These are phyloP conservation scores for Synergus japonicus DNA, from an alignment of 2,888 invertebrate species.

Conservation along the genomic window DNA sequence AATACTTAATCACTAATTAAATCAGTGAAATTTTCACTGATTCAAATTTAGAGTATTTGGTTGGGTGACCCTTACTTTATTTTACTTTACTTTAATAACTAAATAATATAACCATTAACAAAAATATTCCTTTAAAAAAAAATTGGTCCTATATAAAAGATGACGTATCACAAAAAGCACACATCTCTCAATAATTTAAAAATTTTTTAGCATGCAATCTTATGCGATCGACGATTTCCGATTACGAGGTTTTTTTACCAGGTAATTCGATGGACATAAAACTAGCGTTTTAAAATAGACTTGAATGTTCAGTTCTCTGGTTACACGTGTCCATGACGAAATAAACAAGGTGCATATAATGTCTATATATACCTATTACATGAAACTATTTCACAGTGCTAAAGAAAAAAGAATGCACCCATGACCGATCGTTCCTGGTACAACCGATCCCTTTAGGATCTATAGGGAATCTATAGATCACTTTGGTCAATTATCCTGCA, in stretches of 20 bases:
- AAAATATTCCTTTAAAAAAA: too few species aligned
- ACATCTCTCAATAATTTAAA: slow-evolving; percentile 31
- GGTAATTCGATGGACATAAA: slow-evolving; percentile 19
- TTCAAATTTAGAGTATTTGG: too few species aligned
- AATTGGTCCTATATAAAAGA: too few species aligned
- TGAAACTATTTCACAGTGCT: neutral
- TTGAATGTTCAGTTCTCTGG: neutral
- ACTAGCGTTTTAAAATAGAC: slow-evolving; percentile 25
- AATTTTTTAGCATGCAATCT: neutral
- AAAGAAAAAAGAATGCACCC: neutral
- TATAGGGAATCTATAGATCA: slow-evolving; percentile 35
- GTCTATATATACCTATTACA: neutral
- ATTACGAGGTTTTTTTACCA: neutral
- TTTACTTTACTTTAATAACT: too few species aligned
- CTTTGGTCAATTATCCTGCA: slow-evolving; percentile 18
- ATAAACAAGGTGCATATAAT: neutral
- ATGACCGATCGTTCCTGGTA: slow-evolving; percentile 7
- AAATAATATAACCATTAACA: too few species aligned
- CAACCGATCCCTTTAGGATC: slow-evolving; percentile 6
- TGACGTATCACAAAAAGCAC: neutral
- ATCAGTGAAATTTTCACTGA: too few species aligned
- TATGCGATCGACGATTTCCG: slow-evolving; percentile 31
- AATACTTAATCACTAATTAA: too few species aligned
- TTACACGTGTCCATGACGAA: slow-evolving; percentile 27
- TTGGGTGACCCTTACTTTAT: too few species aligned